phyloP scores from a whole-genome alignment of 30 jellyfish, hydroid and myxozoan genomes.

The Turritopsis dohrnii region DNA sequence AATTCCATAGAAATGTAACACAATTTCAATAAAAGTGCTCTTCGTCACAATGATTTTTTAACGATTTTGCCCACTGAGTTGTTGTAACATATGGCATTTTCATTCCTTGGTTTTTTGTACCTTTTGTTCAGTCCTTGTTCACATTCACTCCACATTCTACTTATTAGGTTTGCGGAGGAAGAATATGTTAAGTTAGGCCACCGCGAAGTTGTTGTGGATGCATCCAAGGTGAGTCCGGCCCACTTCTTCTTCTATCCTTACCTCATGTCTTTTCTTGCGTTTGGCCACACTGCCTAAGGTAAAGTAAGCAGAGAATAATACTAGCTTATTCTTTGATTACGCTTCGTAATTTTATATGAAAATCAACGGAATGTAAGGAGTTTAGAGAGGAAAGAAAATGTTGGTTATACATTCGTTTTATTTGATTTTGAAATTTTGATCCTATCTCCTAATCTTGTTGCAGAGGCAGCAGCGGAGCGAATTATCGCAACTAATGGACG shows the following conservation, averaged over 20 bases:
- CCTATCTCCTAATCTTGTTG: neutral
- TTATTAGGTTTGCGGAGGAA: slow-evolving; percentile 85
- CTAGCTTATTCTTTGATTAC: too few relatives aligned
- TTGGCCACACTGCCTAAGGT: too few relatives aligned
- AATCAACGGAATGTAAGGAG: too few relatives aligned
- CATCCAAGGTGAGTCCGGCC: slow-evolving; percentile 56
- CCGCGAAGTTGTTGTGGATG: slow-evolving; percentile 80
- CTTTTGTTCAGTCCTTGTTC: too few relatives aligned
- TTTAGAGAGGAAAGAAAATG: too few relatives aligned
- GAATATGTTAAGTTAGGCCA: slow-evolving; percentile 68
- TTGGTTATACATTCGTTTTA: neutral
- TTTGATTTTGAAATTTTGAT: neutral
- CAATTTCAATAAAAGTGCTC: too few relatives aligned
- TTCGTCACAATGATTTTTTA: too few relatives aligned
- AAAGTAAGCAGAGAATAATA: too few relatives aligned
- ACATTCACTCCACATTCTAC: too few relatives aligned
- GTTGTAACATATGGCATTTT: neutral
- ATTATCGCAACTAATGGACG: slow-evolving; percentile 71
- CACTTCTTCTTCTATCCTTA: neutral
- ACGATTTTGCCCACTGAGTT: too few relatives aligned
- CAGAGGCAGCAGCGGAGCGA: slow-evolving; percentile 59
- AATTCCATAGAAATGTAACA: too few relatives aligned
- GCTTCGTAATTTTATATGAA: too few relatives aligned
- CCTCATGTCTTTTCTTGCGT: neutral
- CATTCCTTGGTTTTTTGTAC: neutral